Evolutionary conservation across 2,888 invertebrate genomes (phyloP).

Genomic region (Lottia gigantea): DNA sequence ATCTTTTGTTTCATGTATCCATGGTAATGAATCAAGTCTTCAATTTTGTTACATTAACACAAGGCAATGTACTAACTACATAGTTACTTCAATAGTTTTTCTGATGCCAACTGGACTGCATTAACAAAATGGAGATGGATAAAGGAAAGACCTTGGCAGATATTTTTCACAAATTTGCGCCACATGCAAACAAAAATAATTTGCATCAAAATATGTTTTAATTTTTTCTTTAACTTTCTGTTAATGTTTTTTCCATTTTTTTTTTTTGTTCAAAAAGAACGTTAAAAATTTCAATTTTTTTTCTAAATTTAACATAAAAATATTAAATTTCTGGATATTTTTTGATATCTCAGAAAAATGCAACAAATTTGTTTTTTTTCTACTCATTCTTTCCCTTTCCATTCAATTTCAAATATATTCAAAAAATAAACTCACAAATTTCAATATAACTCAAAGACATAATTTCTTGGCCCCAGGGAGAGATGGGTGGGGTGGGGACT

Average conservation of each 20-base stretch:
- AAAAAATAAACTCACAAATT: too few relatives aligned
- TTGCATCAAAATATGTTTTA: slow-evolving; percentile 23
- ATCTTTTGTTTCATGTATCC: too few relatives aligned
- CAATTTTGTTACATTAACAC: too few relatives aligned
- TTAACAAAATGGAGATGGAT: slow-evolving; percentile 25
- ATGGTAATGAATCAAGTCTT: too few relatives aligned
- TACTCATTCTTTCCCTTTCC: slow-evolving; percentile 7
- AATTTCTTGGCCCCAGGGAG: too few relatives aligned
- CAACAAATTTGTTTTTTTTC: slow-evolving; percentile 4
- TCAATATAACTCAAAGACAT: too few relatives aligned
- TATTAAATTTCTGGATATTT: neutral
- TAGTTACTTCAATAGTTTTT: too few relatives aligned
- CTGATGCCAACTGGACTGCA: neutral
- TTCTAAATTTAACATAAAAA: neutral
- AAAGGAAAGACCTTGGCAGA: slow-evolving; percentile 53
- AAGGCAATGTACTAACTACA: too few relatives aligned
- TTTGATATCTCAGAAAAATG: neutral
- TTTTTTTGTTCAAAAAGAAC: neutral
- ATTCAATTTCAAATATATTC: neutral
- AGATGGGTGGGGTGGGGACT: too few relatives aligned
- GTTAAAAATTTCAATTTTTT: neutral
- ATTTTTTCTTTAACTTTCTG: neutral
- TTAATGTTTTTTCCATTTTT: neutral
- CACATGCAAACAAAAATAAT: slow-evolving; percentile 17
- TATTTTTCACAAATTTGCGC: slow-evolving; percentile 51